Percentiles rank a stretch among this genome's conserved stretches.
These are phyloP conservation scores for Sapajus apella DNA, from an alignment of 2,113 vertebrate genomes.

Conservation along the genomic window DNA sequence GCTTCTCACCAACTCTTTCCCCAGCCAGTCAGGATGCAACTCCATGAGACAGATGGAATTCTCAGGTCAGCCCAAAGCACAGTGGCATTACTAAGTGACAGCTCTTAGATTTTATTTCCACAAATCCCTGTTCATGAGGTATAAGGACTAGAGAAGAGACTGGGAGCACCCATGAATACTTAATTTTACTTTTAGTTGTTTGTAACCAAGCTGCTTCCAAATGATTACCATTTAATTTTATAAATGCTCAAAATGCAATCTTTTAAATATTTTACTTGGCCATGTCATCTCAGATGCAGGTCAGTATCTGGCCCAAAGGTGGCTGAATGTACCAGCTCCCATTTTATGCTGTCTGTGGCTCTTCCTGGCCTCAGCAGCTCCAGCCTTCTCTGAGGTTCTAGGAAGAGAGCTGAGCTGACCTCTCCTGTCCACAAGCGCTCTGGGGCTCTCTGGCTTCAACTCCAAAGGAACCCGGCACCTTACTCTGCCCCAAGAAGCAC, in stretches of 20 bases:
- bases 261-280: not conserved
- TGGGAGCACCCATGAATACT: not conserved
- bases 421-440: not conserved
- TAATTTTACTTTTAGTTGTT: not conserved
- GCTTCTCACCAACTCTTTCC: not conserved
- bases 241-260: not conserved
- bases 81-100: not conserved
- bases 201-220: not conserved
- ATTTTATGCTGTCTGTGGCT: fast-evolving
- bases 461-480: not conserved
- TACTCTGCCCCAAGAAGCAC: not conserved
- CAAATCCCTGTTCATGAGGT: fast-evolving
- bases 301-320: not conserved
- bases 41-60: not conserved
- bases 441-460: not conserved
- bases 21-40: not conserved
- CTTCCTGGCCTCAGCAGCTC: not conserved
- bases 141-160: not conserved
- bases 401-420: not conserved
- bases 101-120: not conserved
- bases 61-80: too few relatives aligned
- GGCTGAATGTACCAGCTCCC: too few relatives aligned
- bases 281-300: not conserved
- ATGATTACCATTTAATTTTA: not conserved
- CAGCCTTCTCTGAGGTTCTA: too few relatives aligned